Conservation (phyloP, 2,797 vertebrate genomes). For the Chaenodraco wilsoni region DNA sequence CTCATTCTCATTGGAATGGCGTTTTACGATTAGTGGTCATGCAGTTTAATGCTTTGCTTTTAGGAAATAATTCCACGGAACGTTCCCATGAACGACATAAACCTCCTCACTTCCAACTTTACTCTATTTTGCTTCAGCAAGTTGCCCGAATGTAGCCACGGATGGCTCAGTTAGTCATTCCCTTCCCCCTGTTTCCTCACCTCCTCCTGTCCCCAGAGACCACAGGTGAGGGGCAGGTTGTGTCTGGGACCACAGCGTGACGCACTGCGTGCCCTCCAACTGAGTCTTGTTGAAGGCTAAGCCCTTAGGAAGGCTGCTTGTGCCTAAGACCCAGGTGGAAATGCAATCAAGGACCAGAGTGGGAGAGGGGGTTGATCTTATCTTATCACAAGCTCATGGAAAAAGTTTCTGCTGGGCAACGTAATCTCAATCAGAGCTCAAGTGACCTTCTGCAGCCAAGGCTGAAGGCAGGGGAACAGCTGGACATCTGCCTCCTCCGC, state of each 20-base stretch:
- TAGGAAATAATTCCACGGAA: not conserved
- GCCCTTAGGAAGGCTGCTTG: not conserved
- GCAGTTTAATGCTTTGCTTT: conserved; percentile 5
- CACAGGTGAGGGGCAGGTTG: conserved; percentile 55
- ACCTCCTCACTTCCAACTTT: not conserved
- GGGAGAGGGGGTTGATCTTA: conserved; percentile 43
- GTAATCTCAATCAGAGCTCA: conserved; percentile 46
- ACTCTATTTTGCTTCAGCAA: not conserved
- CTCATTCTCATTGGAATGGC: not conserved
- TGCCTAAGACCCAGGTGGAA: conserved; percentile 57
- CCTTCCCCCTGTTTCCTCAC: conserved; percentile 39
- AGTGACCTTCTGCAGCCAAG: conserved; percentile 57
- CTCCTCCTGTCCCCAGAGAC: conserved; percentile 52
- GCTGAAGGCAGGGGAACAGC: conserved; percentile 36
- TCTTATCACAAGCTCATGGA: conserved; percentile 51
- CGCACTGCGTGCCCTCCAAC: conserved; percentile 32
- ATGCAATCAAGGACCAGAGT: conserved; percentile 51
- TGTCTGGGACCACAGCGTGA: conserved; percentile 47
- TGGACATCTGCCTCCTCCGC: conserved; percentile 58
- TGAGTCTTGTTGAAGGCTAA: conserved; percentile 47
- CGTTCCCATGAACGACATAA: not conserved
- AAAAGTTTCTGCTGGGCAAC: conserved; percentile 31
- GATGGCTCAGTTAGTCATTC: conserved; percentile 35
- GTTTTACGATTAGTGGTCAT: not conserved
- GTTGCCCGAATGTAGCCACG: not conserved